These are phyloP conservation scores for Mirounga angustirostris DNA, from an alignment of 2,113 vertebrate genomes.

Conservation along the genomic window DNA sequence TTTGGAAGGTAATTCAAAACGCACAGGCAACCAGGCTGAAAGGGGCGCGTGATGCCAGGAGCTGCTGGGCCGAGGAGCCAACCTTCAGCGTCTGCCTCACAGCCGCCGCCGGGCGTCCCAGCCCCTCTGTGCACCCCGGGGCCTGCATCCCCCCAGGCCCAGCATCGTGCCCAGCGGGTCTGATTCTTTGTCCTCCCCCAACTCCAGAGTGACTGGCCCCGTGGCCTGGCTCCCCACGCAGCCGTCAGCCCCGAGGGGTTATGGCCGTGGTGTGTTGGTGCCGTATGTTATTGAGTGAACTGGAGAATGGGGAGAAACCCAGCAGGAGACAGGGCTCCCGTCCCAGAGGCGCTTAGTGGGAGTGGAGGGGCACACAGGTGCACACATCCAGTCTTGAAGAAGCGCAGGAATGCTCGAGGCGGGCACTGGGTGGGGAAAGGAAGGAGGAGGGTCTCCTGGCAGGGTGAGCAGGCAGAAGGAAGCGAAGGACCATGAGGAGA, in stretches of 20 bases:
- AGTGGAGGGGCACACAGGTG: fast-evolving
- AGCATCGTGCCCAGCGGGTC: fast-evolving
- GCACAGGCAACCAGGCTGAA: background rate
- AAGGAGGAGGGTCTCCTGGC: background rate
- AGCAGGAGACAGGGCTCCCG: background rate
- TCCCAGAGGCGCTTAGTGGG: background rate
- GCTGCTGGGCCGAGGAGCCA: fast-evolving
- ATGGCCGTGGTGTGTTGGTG: fast-evolving
- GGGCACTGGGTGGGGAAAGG: background rate
- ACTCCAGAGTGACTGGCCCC: background rate
- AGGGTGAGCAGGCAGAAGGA: background rate
- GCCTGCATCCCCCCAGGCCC: background rate
- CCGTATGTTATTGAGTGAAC: background rate
- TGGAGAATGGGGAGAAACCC: fast-evolving
- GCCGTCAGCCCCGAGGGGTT: background rate
- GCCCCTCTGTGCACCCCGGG: background rate
- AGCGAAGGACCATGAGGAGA: too few species aligned
- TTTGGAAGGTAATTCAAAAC: background rate
- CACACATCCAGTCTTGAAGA: fast-evolving
- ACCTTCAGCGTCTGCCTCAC: background rate
- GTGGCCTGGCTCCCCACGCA: background rate
- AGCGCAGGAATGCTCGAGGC: fast-evolving
- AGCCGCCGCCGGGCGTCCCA: too few species aligned
- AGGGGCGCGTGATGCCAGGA: background rate
- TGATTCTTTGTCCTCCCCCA: background rate